Conservation (phyloP, 2,113 vertebrate species). For the Pitta sordida region DNA sequence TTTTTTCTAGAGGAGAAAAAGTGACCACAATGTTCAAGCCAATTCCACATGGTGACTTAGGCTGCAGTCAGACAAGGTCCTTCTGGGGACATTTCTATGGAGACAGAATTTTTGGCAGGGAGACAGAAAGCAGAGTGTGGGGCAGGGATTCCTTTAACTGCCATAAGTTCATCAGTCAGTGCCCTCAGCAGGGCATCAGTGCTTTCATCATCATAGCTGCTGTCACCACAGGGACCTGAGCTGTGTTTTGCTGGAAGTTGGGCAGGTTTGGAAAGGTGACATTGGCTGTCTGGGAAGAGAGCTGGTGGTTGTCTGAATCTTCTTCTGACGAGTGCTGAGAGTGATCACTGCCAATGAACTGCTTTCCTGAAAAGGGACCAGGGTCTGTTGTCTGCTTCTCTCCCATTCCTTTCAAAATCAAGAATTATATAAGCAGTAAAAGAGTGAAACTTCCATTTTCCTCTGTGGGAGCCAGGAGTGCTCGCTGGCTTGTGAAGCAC, state of each 20-base stretch:
- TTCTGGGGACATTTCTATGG: neutral
- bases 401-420: neutral
- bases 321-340: neutral
- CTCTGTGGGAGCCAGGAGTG: neutral
- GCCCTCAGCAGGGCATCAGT: neutral
- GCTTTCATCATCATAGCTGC: neutral
- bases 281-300: neutral
- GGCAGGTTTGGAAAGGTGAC: neutral
- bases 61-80: neutral
- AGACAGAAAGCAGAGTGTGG: neutral
- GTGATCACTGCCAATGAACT: neutral
- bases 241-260: neutral
- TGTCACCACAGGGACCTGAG: neutral
- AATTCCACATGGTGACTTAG: neutral
- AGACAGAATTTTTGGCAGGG: slow-evolving; percentile 14
- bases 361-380: neutral
- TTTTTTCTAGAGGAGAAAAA: neutral
- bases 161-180: neutral
- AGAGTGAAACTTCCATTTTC: neutral
- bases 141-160: neutral
- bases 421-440: neutral
- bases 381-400: neutral
- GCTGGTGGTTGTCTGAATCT: neutral
- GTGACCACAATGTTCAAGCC: neutral
- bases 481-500: neutral